Conservation (phyloP, 2,113 vertebrate genomes). For the Pithys albifrons region DNA sequence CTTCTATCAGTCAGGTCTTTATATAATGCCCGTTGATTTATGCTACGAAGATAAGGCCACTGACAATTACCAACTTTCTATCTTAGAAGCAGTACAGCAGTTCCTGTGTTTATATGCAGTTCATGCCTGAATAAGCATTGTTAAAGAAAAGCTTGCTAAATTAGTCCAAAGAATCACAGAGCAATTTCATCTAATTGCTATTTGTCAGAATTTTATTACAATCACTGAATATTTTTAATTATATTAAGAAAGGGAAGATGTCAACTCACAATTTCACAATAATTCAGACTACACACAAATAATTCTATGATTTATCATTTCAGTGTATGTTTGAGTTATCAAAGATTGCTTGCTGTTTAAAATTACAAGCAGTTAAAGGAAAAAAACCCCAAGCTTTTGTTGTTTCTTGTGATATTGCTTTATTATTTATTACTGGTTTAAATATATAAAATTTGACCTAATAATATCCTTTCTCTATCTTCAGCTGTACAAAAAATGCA, state of each 20-base stretch:
- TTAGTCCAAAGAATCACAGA: slow-evolving; percentile 36
- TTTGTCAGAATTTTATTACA: slow-evolving; percentile 45
- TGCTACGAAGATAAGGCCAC: not conserved
- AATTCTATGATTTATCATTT: not conserved
- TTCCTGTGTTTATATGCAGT: not conserved
- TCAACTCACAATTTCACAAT: not conserved
- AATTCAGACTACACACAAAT: not conserved
- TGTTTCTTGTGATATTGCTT: not conserved
- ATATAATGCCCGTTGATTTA: not conserved
- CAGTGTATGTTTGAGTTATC: rapidly evolving
- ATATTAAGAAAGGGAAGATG: slow-evolving; percentile 25
- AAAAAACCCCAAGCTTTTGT: not conserved
- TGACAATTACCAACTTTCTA: not conserved
- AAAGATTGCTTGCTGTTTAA: not conserved
- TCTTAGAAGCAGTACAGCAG: not conserved
- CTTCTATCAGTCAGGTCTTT: not conserved
- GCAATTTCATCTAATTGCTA: slow-evolving; percentile 53
- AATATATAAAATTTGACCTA: not conserved
- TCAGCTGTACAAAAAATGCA: not conserved
- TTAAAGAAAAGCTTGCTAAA: slow-evolving; percentile 42
- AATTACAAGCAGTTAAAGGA: not conserved
- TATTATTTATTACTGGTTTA: not conserved
- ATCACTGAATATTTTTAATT: slow-evolving; percentile 48
- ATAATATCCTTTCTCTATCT: not conserved
- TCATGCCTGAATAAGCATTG: not conserved